Base-by-base conservation (phyloP, 92 coral and sea anemone genomes). In the Paramuricea clavata region DNA sequence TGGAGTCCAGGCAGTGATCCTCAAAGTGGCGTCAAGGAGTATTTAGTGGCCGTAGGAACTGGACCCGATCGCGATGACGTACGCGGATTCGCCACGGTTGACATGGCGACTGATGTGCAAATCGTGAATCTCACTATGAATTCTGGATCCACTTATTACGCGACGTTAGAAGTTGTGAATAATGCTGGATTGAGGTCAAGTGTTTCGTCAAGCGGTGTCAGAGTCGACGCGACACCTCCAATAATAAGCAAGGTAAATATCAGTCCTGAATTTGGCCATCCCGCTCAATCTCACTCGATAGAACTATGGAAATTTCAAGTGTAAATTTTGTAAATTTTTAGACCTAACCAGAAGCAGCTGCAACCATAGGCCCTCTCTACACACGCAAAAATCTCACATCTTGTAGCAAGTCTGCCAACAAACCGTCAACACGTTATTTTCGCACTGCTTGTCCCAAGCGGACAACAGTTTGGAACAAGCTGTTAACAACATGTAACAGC, bases 41-140 rank as follows among this genome's bases (percentile, higher is more conserved):
- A 97, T 81, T 90, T 93, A 83, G 93, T 97, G 96, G 94, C 92
- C 11, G 74, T 93, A 31, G 98, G 99, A 56, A 88, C 95, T 17
- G 87, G 97, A 22, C 91, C 98, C n/a, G 94, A 92, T 47, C 70
- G 49, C 23, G 94, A 86, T 77, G 99, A 97, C 86, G 87, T 91
- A 59, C 28, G 82, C 39, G 85, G 74, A 17, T 93, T 97, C 52
- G 64, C 82, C 11, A 87, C 87, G 60, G 95, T 88, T 33, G 98
- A 92, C 41, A 79, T 72, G 83, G 86, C 56, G 28, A 93, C 91
- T 28, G 86, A 81, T 9, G 95, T 74, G 2, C 64, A 12, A 50
- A 81, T 67, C 26, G 81, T 25, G 60, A 97, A 97, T 83, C 86
- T 97, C 31, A 89, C 95, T 13, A 91, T 94, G 36, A 49, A 65